Percentiles rank a stretch among this genome's conserved stretches.
phyloP scores from a whole-genome alignment of 1,140 invertebrate species.

The Parapsyche elsis region DNA sequence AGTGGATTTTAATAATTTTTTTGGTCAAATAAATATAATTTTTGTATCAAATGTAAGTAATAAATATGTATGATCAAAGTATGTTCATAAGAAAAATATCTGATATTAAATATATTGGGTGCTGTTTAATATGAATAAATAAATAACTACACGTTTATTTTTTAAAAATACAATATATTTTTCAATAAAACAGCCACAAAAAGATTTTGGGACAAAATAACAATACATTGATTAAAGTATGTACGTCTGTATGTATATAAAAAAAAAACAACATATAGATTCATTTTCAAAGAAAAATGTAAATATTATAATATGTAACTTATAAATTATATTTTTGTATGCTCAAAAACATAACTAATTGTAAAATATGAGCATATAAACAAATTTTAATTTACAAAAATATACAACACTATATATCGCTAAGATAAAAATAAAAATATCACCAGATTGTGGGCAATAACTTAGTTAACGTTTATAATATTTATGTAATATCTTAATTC shows the following conservation, averaged over 20 bases:
- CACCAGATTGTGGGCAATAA: neutral
- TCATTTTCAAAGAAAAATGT: neutral
- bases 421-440: slow-evolving; percentile 5
- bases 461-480: neutral
- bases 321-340: neutral
- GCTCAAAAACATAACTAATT: neutral
- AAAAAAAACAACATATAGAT: neutral
- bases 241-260: no score
- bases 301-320: neutral
- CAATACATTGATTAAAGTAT: neutral
- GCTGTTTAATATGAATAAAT: no score
- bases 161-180: neutral
- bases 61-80: no score
- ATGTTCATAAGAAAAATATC: no score
- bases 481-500: no score
- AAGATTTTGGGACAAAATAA: neutral
- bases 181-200: neutral
- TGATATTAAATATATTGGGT: no score
- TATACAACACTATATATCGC: neutral
- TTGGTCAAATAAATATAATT: no score
- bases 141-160: neutral
- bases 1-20: no score
- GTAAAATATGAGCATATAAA: no score
- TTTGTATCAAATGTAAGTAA: no score
- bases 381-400: neutral